phyloP scores from a whole-genome alignment of 1,140 invertebrate species.

The Diorhabda elongata region DNA sequence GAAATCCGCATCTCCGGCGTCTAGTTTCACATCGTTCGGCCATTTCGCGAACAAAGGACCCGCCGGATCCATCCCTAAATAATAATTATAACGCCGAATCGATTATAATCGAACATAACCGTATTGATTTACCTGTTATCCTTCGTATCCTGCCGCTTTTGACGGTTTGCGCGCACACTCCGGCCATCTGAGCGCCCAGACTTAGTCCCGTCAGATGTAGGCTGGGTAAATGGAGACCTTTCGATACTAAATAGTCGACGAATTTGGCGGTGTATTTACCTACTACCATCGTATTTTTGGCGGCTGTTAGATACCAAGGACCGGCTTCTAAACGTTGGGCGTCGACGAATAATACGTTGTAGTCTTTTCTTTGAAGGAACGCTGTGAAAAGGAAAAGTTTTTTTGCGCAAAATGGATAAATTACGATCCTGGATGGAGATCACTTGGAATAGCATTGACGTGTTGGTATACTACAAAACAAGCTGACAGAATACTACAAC shows the following conservation, averaged over 20 bases:
- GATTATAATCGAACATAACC: background rate
- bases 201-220: slow-evolving; percentile 60
- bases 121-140: slow-evolving; percentile 42
- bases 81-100: no score
- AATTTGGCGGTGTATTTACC: slow-evolving; percentile 51
- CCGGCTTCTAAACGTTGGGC: slow-evolving; percentile 51
- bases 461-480: no score
- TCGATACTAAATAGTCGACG: slow-evolving; percentile 54
- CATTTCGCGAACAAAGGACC: slow-evolving; percentile 51
- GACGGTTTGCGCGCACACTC: slow-evolving; percentile 50
- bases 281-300: slow-evolving; percentile 53
- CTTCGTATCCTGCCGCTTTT: slow-evolving; percentile 42
- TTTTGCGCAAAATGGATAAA: no score
- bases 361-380: slow-evolving; percentile 50
- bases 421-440: no score
- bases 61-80: slow-evolving; percentile 55
- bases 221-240: slow-evolving; percentile 41
- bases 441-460: no score
- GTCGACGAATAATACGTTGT: slow-evolving; percentile 53
- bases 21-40: slow-evolving; percentile 47
- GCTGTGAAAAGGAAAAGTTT: slow-evolving; percentile 39
- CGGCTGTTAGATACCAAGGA: slow-evolving; percentile 55
- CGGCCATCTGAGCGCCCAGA: slow-evolving; percentile 56
- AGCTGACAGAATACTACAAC: no score
- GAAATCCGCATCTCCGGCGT: slow-evolving; percentile 62